Evolutionary conservation across 2,113 vertebrate species (phyloP).

Genomic region (Pollimyrus isidori): DNA sequence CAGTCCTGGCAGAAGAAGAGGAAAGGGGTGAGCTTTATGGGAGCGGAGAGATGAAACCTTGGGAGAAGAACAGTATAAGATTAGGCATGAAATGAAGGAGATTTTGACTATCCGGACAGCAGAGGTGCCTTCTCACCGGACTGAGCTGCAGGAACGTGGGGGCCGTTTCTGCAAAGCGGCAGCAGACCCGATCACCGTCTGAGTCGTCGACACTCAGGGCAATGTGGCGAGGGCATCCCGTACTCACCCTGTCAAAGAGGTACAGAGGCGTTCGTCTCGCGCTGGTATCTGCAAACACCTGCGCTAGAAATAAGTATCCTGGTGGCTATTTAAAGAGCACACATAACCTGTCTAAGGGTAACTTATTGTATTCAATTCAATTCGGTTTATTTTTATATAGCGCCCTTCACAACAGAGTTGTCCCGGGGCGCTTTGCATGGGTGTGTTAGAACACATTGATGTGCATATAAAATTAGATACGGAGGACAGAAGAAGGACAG

Average conservation of each 20-base stretch:
- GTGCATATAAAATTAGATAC: too few relatives aligned
- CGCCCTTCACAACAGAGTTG: too few relatives aligned
- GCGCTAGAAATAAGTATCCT: neutral
- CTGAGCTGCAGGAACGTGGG: conserved; percentile 48
- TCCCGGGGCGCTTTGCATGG: too few relatives aligned
- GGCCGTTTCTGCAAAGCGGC: conserved; percentile 41
- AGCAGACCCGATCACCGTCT: conserved; percentile 52
- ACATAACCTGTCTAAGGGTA: neutral
- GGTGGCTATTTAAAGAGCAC: neutral
- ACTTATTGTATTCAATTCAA: neutral
- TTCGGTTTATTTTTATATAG: too few relatives aligned
- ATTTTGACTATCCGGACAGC: neutral
- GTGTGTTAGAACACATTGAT: too few relatives aligned
- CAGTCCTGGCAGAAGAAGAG: conserved; percentile 41
- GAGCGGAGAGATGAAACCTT: neutral
- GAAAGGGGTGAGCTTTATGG: neutral
- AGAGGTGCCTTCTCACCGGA: conserved; percentile 33
- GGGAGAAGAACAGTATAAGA: neutral
- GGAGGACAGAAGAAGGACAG: too few relatives aligned
- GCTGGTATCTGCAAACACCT: neutral
- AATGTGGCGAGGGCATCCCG: conserved; percentile 43
- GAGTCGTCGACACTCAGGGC: conserved; percentile 44
- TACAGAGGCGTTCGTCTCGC: neutral
- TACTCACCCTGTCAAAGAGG: conserved; percentile 35
- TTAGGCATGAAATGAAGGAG: neutral